These are phyloP conservation scores for Odocoileus virginianus DNA, from an alignment of 2,113 vertebrate species.

Conservation along the genomic window DNA sequence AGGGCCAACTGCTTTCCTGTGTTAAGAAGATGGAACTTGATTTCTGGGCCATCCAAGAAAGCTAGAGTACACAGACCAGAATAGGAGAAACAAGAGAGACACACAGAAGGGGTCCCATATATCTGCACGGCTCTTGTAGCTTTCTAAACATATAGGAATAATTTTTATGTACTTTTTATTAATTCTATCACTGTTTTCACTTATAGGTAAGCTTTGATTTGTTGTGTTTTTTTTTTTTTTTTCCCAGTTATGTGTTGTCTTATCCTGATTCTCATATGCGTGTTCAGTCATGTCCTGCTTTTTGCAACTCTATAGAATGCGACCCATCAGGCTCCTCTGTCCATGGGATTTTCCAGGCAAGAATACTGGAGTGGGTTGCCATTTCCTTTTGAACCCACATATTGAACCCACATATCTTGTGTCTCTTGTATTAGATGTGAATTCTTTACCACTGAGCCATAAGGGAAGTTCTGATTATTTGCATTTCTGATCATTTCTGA, in stretches of 20 bases:
- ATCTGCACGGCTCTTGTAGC: not conserved
- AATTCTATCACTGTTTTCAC: not conserved
- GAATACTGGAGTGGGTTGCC: not conserved
- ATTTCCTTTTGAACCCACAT: not conserved
- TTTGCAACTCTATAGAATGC: not conserved
- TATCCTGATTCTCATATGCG: not conserved
- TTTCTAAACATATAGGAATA: not conserved
- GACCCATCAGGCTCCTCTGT: not conserved
- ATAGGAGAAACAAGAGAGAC: not conserved
- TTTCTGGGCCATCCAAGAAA: not conserved
- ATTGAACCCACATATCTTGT: not conserved
- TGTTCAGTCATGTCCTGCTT: not conserved
- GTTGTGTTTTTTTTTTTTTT: not conserved
- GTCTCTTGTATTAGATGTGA: not conserved
- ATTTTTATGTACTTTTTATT: not conserved
- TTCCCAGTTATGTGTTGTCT: not conserved
- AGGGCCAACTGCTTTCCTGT: not conserved
- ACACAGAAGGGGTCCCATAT: not conserved
- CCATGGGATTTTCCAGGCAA: not conserved
- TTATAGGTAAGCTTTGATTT: not conserved
- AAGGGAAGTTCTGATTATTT: not conserved
- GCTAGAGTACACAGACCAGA: not conserved
- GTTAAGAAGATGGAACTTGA: not conserved
- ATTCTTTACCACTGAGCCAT: not conserved
- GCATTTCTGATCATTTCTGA: not conserved